Conservation (phyloP, 2,113 vertebrate species). For the Penelope pileata region DNA sequence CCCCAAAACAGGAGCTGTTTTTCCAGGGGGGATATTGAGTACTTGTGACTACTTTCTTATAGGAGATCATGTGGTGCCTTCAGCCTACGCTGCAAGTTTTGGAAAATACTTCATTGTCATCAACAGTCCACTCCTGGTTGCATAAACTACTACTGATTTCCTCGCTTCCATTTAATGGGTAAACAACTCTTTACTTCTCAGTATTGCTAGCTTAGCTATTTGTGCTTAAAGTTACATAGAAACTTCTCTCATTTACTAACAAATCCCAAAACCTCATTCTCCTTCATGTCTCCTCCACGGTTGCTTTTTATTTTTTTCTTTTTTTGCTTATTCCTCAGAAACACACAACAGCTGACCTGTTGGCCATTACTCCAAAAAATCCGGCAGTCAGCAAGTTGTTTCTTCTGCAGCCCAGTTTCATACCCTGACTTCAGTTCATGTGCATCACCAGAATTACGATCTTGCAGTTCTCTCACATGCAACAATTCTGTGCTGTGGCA, state of each 20-base stretch:
- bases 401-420: neutral
- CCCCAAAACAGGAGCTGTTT: slow-evolving; percentile 13
- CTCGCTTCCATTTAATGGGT: neutral
- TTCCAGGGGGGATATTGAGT: slow-evolving; percentile 38
- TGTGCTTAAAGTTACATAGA: neutral
- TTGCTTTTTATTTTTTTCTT: neutral
- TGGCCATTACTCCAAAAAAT: neutral
- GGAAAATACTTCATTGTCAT: slow-evolving; percentile 36
- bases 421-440: neutral
- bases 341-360: neutral
- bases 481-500: neutral
- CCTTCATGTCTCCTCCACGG: neutral
- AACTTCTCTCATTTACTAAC: neutral
- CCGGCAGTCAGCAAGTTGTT: neutral
- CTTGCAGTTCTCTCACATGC: neutral
- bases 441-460: neutral
- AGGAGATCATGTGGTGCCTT: neutral
- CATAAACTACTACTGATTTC: slow-evolving; percentile 53
- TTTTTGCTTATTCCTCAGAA: neutral
- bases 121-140: slow-evolving; percentile 20
- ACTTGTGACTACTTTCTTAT: slow-evolving; percentile 39
- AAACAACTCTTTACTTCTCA: neutral
- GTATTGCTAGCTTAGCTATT: neutral
- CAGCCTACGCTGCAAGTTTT: neutral
- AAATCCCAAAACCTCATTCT: neutral